These are phyloP conservation scores for Knipowitschia caucasica DNA, from an alignment of 2,797 vertebrate genomes.

Conservation along the genomic window DNA sequence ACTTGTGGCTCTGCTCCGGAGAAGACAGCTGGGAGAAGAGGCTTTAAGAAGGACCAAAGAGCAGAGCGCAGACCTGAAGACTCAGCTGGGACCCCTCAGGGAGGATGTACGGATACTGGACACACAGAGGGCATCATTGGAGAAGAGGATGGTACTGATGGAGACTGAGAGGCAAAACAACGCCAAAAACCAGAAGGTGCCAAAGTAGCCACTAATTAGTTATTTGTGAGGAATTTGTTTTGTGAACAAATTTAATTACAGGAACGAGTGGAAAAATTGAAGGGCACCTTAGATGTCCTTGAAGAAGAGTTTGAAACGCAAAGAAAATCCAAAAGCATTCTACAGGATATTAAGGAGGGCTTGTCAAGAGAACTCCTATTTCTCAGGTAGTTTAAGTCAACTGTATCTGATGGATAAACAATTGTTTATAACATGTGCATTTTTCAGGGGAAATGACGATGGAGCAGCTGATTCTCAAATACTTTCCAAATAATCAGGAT, in stretches of 20 bases:
- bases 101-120: slow-evolving; percentile 73
- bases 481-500: neutral
- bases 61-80: slow-evolving; percentile 75
- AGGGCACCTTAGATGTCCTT: slow-evolving; percentile 77
- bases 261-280: slow-evolving; percentile 81
- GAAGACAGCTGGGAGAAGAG: slow-evolving; percentile 74
- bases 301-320: slow-evolving; percentile 79
- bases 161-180: slow-evolving; percentile 79
- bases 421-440: neutral
- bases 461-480: neutral
- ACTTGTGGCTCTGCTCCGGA: slow-evolving; percentile 78
- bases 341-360: slow-evolving; percentile 75
- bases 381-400: slow-evolving; percentile 72
- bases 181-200: slow-evolving; percentile 71
- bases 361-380: slow-evolving; percentile 78
- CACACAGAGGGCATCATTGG: slow-evolving; percentile 78
- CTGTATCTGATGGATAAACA: neutral
- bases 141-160: slow-evolving; percentile 79
- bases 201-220: neutral
- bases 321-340: slow-evolving; percentile 75
- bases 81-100: slow-evolving; percentile 76
- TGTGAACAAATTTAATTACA: slow-evolving; percentile 37
- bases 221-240: neutral
- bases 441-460: slow-evolving; percentile 48
- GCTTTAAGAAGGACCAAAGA: slow-evolving; percentile 78